Conservation (phyloP, 2,888 invertebrate genomes). For the Cordylochernes scorpioides region DNA sequence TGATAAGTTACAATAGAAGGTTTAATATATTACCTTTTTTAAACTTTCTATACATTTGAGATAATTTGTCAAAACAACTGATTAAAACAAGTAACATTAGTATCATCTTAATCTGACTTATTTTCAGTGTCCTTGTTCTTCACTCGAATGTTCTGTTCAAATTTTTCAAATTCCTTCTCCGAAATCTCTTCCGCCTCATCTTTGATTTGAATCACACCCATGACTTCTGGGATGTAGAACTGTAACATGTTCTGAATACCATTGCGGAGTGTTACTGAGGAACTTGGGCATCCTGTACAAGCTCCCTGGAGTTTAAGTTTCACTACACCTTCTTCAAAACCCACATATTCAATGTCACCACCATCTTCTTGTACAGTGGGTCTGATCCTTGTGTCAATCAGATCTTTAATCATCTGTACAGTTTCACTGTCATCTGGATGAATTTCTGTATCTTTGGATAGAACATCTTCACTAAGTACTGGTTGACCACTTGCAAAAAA, state of each 20-base stretch:
- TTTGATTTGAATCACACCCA: too few species aligned
- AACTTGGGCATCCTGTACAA: conserved; percentile 92
- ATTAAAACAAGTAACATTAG: too few species aligned
- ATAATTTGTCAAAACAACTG: too few species aligned
- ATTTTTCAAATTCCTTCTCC: too few species aligned
- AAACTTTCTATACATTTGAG: too few species aligned
- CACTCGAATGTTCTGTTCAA: too few species aligned
- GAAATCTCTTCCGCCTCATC: too few species aligned
- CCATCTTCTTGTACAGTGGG: conserved; percentile 99
- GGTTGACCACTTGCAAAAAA: conserved; percentile 81
- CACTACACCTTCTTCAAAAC: conserved; percentile 71
- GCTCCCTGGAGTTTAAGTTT: conserved; percentile 91
- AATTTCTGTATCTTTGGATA: conserved; percentile 16
- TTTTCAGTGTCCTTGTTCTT: too few species aligned
- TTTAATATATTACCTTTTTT: too few species aligned
- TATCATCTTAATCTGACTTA: too few species aligned
- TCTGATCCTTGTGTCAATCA: conserved; percentile 80
- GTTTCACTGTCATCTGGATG: conserved; percentile 65
- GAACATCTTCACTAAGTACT: conserved; percentile 18
- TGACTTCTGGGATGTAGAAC: conserved; percentile 91
- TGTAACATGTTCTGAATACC: conserved; percentile 99
- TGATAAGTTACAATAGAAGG: too few species aligned
- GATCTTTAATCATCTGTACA: conserved; percentile 92
- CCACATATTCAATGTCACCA: conserved; percentile 81
- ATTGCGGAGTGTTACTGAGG: conserved; percentile 83